Evolutionary conservation across 2,888 invertebrate species (phyloP), one percentile per base, ranked within the genome.

Genomic region (Digitonthophagus gazella): DNA sequence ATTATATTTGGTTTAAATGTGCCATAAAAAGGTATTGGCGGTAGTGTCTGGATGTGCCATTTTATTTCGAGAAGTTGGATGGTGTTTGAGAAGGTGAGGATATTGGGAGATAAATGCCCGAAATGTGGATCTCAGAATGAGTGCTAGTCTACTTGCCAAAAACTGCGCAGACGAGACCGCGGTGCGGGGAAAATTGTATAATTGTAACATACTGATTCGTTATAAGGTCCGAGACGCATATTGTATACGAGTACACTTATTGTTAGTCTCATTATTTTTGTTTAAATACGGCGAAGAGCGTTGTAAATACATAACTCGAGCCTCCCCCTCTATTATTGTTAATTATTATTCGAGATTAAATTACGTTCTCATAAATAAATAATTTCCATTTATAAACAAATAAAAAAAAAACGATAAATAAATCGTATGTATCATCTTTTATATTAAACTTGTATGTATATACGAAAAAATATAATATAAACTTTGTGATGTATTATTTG

Each of bases 121-220:
- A 65, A 69, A 68, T 68, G 70, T 72, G 72, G 73, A 74, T 75
- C 74, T 73, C 75, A 73, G 61, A 74, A 71, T 71, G 75, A 69
- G 75, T 75, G 74, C 76, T 76, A 76, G 76, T 76, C 76, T 72
- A 71, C 71, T 76, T 76, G 74, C 76, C 76, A 76, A 76, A 76
- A 74, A 75, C 65, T 65, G 64, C 68, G 54, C 44, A 64, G 65
- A 71, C 8, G 57, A 66, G 64, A 64, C 58, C 55, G 20, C 16
- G 19, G 16, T 16, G 56, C 11, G 28, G n/a, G n/a, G 28, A 19
- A 65, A 68, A 15, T 56, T 15, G 28, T n/a, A 64, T 15, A 15
- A 28, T 58, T 64, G 57, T 16, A 68, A 16, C 61, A 63, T 14
- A 44, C 11, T 58, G 58, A 57, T 14, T n/a, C 19, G 56, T 54